phyloP scores from a whole-genome alignment of 2,113 vertebrate species.

The Antennarius striatus region DNA sequence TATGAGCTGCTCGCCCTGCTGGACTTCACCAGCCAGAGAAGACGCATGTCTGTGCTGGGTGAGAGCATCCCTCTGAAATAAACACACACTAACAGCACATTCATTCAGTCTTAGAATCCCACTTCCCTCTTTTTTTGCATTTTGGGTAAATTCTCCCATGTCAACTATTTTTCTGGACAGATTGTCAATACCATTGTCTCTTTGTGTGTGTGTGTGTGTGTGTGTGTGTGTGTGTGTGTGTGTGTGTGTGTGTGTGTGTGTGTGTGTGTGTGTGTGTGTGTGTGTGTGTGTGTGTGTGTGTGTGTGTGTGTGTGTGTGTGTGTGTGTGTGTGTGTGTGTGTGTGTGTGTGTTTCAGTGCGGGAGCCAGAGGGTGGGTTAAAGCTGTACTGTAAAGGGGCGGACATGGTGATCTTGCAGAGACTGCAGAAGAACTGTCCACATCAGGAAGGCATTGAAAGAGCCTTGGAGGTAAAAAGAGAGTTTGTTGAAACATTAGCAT shows the following conservation, averaged over 20 bases:
- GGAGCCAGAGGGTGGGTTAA: slow-evolving; percentile 86
- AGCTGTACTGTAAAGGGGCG: slow-evolving; percentile 92
- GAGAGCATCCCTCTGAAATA: slow-evolving; percentile 43
- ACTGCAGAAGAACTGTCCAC: slow-evolving; percentile 63
- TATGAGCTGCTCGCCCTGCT: slow-evolving; percentile 89
- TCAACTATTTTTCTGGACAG: slow-evolving; percentile 10
- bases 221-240: slow-evolving; percentile 56
- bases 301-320: slow-evolving; percentile 76
- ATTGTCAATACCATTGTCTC: background rate
- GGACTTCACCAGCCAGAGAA: slow-evolving; percentile 91
- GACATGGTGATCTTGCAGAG: slow-evolving; percentile 88
- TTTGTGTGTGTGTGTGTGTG: slow-evolving; percentile 67
- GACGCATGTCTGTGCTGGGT: slow-evolving; percentile 95
- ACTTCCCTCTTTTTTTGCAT: background rate
- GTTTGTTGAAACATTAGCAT: slow-evolving; percentile 15
- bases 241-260: slow-evolving; percentile 11
- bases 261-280: background rate
- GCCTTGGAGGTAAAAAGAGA: slow-evolving; percentile 82
- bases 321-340: slow-evolving; percentile 76
- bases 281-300: slow-evolving; percentile 24
- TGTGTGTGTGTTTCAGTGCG: slow-evolving; percentile 77
- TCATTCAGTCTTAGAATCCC: background rate
- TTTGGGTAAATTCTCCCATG: background rate
- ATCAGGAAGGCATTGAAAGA: slow-evolving; percentile 74
- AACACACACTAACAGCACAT: background rate